Base-by-base conservation (phyloP, 2,113 vertebrate species). In the Gallinago media region DNA sequence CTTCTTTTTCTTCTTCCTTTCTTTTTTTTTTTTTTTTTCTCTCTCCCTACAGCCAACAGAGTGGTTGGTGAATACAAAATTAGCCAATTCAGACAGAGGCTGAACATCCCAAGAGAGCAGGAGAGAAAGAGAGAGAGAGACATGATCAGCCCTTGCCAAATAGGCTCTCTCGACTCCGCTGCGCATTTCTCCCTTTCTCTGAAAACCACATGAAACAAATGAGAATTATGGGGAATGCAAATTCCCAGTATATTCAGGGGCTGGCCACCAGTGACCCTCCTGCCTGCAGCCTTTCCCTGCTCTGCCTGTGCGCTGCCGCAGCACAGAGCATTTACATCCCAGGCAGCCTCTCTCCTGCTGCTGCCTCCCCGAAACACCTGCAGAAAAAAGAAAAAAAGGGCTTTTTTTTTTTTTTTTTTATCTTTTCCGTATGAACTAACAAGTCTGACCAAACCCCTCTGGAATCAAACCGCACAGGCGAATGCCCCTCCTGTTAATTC, bases 21-120 rank as follows among this genome's bases (percentile, higher is more conserved):
- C 54, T 86, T 38, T 38, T 38, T 38, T 38, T 38, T 86, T 73
- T 80, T 87, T 49, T 34, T 50, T 55, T 72, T 31, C 31, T 15
- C 44, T 88, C 77, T 56, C 56, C 74, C 77, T 91, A 82, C 86
- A 94, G 92, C 81, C 86, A 95, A 55, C 71, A 62, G 77, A 66
- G 70, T 73, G 42, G 73, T 62, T 88, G 62, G 77, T 88, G 94
- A 97, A 95, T 94, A 92, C 91, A 94, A 79, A 97, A 97, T 91
- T 65, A 96, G 84, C 91, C 81, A 55, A 94, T 95, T 95, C 94
- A 95, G 86, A 61, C 47, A 85, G 94, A 89, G 84, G 89, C 74
- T 26, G 7, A 95, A 75, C 55, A 92, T 95, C 94, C 89, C 46
- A 8, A 77, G 96, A 89, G 92, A 87, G 62, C 66, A 82, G 32